phyloP scores from a whole-genome alignment of 2,888 invertebrate species.

The Heliothis peltigera region DNA sequence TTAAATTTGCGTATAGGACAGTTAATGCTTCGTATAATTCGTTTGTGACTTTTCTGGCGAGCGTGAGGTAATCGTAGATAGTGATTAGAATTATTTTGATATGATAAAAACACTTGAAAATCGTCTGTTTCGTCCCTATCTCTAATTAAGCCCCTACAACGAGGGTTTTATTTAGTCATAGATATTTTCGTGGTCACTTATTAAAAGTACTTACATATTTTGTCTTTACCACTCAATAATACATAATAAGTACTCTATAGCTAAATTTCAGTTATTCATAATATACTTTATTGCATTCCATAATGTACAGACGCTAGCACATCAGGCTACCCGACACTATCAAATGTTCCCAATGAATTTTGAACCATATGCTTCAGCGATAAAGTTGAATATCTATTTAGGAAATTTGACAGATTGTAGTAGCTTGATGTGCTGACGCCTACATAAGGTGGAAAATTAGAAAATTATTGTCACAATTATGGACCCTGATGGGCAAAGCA shows the following conservation, averaged over 20 bases:
- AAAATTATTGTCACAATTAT: too few species aligned
- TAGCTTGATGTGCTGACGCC: too few species aligned
- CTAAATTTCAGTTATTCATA: slow-evolving; percentile 31
- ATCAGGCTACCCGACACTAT: too few species aligned
- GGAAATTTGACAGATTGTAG: too few species aligned
- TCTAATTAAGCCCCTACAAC: slow-evolving; percentile 14
- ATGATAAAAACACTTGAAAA: slow-evolving; percentile 41
- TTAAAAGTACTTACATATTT: slow-evolving; percentile 2
- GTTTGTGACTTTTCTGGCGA: slow-evolving; percentile 59
- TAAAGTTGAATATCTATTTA: too few species aligned
- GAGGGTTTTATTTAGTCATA: slow-evolving; percentile 16
- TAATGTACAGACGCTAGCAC: too few species aligned
- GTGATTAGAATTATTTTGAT: slow-evolving; percentile 54
- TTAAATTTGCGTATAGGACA: slow-evolving; percentile 53
- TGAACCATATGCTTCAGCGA: too few species aligned
- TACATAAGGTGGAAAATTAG: too few species aligned
- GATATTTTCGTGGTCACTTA: slow-evolving; percentile 12
- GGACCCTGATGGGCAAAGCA: too few species aligned
- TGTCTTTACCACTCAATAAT: not conserved
- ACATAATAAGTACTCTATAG: not conserved
- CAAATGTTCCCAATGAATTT: too few species aligned
- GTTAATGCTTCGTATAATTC: slow-evolving; percentile 61
- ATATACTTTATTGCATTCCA: too few species aligned
- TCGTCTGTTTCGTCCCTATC: slow-evolving; percentile 22
- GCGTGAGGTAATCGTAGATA: slow-evolving; percentile 40